A percentile compares a stretch with the other conserved stretches of the same genome.
Conservation (phyloP, 2,797 vertebrate genomes). For the Sebastes baramenuke region DNA sequence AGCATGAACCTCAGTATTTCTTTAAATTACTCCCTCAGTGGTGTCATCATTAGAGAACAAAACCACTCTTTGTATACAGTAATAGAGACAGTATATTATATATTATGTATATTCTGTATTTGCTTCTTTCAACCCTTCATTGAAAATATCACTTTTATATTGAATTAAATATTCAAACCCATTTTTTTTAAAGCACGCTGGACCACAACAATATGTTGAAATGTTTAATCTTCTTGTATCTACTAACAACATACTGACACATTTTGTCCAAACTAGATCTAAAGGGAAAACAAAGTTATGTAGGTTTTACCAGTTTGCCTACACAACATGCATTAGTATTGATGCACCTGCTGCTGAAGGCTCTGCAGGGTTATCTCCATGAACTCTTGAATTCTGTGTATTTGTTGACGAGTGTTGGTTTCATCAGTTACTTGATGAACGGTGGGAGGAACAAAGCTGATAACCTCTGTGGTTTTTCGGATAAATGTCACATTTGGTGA, state of each 20-base stretch:
- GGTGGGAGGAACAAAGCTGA: neutral
- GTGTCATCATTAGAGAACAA: neutral
- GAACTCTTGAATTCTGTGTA: neutral
- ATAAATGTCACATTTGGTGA: neutral
- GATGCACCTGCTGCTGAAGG: neutral
- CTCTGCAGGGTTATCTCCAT: neutral
- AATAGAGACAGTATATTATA: neutral
- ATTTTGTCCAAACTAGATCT: neutral
- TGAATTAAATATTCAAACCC: neutral
- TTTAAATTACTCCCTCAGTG: neutral
- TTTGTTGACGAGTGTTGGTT: neutral
- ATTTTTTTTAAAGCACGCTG: neutral
- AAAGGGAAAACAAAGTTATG: neutral
- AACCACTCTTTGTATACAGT: neutral
- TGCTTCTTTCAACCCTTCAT: neutral
- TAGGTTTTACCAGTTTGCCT: neutral
- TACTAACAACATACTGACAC: neutral
- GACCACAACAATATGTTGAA: neutral
- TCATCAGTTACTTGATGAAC: neutral
- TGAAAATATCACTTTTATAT: neutral
- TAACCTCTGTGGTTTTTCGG: neutral
- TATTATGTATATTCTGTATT: neutral
- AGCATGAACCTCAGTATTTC: neutral
- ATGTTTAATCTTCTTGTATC: neutral
- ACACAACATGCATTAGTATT: neutral